Evolutionary conservation across 2,797 vertebrate species (phyloP), one percentile per base, ranked within the genome.

Genomic region (Rhyacichthys aspro): DNA sequence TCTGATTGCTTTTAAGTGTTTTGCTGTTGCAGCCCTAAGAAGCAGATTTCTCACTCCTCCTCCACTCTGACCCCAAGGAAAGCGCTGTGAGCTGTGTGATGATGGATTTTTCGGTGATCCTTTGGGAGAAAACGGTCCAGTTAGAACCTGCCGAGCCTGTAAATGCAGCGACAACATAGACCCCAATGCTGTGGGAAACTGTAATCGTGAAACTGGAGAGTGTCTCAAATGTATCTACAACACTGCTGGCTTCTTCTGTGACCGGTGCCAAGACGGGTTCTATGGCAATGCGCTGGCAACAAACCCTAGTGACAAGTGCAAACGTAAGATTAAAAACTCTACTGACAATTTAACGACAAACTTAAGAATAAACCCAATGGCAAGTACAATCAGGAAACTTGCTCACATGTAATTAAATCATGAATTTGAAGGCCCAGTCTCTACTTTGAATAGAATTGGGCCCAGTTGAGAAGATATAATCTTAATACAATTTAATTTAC

Each of bases 51-150:
- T 11, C 11, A 19, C 39, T 38, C n/a, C 12, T 42, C 28, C 12
- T 4, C 10, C 1, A 16, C 17, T 11, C 52, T 59, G 47, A 33
- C 67, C 2, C 34, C 11, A 83, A 99, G 97, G 97, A 16, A 98
- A 96, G 60, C 90, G 95, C 39, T 99, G 97, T 0, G 97, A 98
- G 85, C 91, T 98, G 42, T 99, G 97, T 34, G 97, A 98, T 0
- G 97, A 99, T 0, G 95, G 96, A 1, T 98, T 95, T 86, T 99
- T 98, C 0, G 97, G 97, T 1, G 94, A 98, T 77, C 96, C 97
- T 0, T 87, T 95, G 79, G 96, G 95, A 0, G 80, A 74, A 5
- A 86, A 77, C 0, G 94, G 95, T 0, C 90, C 93, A 0, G 79
- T 85, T 49, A 87, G 95, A 28, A 62, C 88, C 0, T 99, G 97